Evolutionary conservation across 2,113 vertebrate genomes (phyloP).

Genomic region (Collichthys lucidus): DNA sequence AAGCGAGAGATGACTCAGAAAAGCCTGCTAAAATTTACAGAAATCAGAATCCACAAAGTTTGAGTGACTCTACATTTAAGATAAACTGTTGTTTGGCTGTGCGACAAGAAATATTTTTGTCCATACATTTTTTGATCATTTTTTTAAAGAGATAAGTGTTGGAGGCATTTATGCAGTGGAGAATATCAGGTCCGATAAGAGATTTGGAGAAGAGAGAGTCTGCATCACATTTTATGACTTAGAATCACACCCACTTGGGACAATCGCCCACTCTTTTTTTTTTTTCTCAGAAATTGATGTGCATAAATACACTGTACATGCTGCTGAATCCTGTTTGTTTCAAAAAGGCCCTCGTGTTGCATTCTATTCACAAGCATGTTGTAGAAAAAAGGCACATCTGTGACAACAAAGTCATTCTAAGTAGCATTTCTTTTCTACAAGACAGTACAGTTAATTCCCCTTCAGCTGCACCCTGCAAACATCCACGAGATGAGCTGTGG

Average conservation of each 20-base stretch:
- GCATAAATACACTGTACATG: constrained; percentile 19
- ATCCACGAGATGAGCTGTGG: constrained; percentile 54
- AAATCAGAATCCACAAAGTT: constrained; percentile 13
- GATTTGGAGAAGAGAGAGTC: not conserved
- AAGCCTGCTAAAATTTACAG: not conserved
- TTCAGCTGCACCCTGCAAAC: constrained; percentile 62
- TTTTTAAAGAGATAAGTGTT: constrained; percentile 6
- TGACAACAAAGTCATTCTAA: constrained; percentile 40
- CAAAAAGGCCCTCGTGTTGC: constrained; percentile 2
- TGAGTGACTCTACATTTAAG: not conserved
- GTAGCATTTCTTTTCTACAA: constrained; percentile 43
- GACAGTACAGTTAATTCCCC: constrained; percentile 60
- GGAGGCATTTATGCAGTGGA: not conserved
- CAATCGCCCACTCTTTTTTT: constrained; percentile 19
- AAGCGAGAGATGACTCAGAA: not conserved
- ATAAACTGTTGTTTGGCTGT: constrained; percentile 4
- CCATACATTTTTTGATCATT: not conserved
- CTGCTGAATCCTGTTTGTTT: constrained; percentile 24
- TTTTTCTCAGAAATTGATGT: constrained; percentile 9
- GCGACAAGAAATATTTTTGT: not conserved
- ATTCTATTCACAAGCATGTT: constrained; percentile 22
- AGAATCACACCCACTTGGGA: constrained; percentile 30
- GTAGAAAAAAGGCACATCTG: not conserved
- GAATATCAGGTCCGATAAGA: not conserved
- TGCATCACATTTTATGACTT: constrained; percentile 10